phyloP scores from a whole-genome alignment of 1,140 invertebrate genomes.

The Caenorhabditis briggsae region DNA sequence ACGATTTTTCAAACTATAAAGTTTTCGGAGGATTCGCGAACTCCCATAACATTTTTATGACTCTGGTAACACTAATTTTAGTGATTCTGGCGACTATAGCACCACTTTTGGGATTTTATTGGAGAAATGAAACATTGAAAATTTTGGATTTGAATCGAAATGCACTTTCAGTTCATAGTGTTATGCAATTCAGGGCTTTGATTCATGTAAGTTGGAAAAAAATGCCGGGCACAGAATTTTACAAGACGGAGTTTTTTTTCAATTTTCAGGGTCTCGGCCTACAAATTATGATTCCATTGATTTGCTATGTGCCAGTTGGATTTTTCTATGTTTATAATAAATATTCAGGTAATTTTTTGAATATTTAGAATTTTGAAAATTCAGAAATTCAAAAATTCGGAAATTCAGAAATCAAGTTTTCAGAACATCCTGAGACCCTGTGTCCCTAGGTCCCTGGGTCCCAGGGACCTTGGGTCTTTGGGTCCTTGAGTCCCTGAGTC shows the following conservation, averaged over 20 bases:
- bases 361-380: too few relatives aligned
- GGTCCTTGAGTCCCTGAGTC: too few relatives aligned
- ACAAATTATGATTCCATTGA: not conserved
- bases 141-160: slow-evolving; percentile 3
- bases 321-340: slow-evolving; percentile 35
- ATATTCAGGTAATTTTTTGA: not conserved
- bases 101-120: not conserved
- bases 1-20: not conserved
- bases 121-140: slow-evolving; percentile 2
- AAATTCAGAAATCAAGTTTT: too few relatives aligned
- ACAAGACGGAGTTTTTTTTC: too few relatives aligned
- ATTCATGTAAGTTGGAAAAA: not conserved
- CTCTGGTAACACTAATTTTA: not conserved
- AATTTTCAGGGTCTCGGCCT: slow-evolving; percentile 22
- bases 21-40: slow-evolving; percentile 14
- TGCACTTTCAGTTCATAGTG: not conserved
- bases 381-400: too few relatives aligned
- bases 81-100: not conserved
- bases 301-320: slow-evolving; percentile 37
- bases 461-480: too few relatives aligned
- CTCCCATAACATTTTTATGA: not conserved
- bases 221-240: not conserved
- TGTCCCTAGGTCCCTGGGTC: too few relatives aligned
- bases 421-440: too few relatives aligned
- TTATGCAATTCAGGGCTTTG: slow-evolving; percentile 9